phyloP scores from a whole-genome alignment of 2,888 invertebrate genomes.

The Lissocephala sabroskyi region DNA sequence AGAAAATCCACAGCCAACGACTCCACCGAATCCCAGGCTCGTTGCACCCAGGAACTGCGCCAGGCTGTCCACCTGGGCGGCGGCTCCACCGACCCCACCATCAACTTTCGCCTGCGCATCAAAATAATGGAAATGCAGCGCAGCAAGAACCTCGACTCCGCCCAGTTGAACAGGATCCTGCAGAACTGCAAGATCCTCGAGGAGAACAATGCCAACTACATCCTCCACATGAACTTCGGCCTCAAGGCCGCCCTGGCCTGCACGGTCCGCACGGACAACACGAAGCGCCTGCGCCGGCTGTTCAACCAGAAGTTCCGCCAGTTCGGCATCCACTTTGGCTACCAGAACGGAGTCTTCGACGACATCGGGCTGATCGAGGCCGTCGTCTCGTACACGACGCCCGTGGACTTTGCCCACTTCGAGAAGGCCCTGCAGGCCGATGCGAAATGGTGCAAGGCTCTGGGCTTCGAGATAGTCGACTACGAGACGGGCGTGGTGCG shows the following conservation, averaged over 20 bases:
- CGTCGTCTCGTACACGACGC: constrained; percentile 15
- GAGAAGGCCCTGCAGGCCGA: constrained; percentile 28
- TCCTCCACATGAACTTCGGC: constrained; percentile 35
- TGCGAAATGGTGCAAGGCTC: constrained; percentile 33
- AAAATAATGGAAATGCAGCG: constrained; percentile 18
- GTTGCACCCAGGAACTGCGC: constrained; percentile 18
- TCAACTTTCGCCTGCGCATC: constrained; percentile 23
- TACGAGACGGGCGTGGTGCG: constrained; percentile 29
- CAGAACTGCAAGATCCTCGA: background rate
- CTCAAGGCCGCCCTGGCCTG: constrained; percentile 31
- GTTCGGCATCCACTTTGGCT: constrained; percentile 28
- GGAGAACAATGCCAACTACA: background rate
- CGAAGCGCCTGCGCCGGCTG: constrained; percentile 24
- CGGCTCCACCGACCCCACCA: constrained; percentile 28
- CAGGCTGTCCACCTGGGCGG: constrained; percentile 37
- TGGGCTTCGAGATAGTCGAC: constrained; percentile 26
- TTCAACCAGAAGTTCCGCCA: constrained; percentile 25
- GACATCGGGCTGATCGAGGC: constrained; percentile 39
- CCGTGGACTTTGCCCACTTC: constrained; percentile 20
- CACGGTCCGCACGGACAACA: constrained; percentile 32
- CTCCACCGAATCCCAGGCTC: background rate
- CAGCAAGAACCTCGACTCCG: constrained; percentile 13
- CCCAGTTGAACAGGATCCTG: constrained; percentile 20
- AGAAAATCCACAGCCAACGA: no score
- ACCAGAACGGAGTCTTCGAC: constrained; percentile 31